These are phyloP conservation scores for Hoplostethus atlanticus DNA, from an alignment of 2,797 vertebrate genomes.

Conservation along the genomic window DNA sequence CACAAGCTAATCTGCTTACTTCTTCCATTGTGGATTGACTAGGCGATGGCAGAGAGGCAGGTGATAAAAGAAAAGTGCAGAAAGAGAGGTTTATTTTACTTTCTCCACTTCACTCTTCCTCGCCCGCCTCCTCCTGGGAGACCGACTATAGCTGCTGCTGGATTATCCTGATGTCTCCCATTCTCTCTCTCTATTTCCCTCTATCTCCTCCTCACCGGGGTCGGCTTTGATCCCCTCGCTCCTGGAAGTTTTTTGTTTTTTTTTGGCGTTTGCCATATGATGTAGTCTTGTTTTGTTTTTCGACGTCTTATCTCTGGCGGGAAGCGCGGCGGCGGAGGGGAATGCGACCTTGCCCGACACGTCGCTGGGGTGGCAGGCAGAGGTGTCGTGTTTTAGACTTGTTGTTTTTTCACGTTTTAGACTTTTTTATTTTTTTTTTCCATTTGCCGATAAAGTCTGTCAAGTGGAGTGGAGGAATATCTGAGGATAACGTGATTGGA, in stretches of 20 bases:
- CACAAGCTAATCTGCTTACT: constrained; percentile 82
- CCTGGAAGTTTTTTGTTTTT: constrained; percentile 43
- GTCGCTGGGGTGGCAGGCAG: constrained; percentile 61
- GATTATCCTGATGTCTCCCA: constrained; percentile 66
- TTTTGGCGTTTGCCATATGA: constrained; percentile 23
- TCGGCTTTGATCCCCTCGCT: constrained; percentile 50
- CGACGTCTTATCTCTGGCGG: constrained; percentile 56
- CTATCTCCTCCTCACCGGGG: constrained; percentile 18
- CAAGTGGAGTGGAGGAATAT: constrained; percentile 8
- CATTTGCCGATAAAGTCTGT: constrained; percentile 30
- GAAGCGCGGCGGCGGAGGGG: constrained; percentile 44
- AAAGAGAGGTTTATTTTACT: constrained; percentile 68
- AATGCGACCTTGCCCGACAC: constrained; percentile 57
- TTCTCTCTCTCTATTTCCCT: constrained; percentile 18
- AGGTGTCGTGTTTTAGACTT: constrained; percentile 26
- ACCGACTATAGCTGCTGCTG: constrained; percentile 34
- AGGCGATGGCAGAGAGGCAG: constrained; percentile 66
- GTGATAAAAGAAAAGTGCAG: constrained; percentile 70
- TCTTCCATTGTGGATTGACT: constrained; percentile 74
- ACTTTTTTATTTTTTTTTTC: too few species aligned
- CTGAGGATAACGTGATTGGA: background rate
- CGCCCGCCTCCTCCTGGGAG: constrained; percentile 44
- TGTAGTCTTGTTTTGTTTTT: constrained; percentile 57
- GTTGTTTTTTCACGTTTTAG: constrained; percentile 6
- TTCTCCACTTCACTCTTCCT: constrained; percentile 53